Conservation (phyloP, 2,113 vertebrate genomes). For the Sebastes schlegelii region DNA sequence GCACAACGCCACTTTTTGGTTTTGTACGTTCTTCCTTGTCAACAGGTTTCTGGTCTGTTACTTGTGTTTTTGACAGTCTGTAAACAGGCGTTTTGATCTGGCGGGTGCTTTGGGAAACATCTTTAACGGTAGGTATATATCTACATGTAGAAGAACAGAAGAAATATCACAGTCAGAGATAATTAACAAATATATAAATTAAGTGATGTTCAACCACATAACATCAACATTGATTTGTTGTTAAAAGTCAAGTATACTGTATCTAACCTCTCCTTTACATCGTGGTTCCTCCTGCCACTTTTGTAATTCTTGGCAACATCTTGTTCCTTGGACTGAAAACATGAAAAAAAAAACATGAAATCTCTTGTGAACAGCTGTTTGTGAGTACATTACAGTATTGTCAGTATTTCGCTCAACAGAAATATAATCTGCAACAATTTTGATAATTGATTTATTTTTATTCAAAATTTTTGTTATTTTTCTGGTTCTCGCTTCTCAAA, state of each 20-base stretch:
- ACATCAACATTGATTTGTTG: background rate
- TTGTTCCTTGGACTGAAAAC: constrained; percentile 36
- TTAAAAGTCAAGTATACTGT: background rate
- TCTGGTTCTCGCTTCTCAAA: background rate
- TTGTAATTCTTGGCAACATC: background rate
- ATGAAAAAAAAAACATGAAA: background rate
- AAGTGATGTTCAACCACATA: background rate
- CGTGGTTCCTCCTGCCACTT: constrained; percentile 1
- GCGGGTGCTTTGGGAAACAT: constrained; percentile 32
- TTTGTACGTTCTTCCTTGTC: constrained; percentile 19
- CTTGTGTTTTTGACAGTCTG: constrained; percentile 31
- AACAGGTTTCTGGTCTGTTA: constrained; percentile 39
- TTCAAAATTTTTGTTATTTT: background rate
- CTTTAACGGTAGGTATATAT: background rate
- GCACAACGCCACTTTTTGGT: background rate
- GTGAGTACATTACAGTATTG: background rate
- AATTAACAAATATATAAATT: background rate
- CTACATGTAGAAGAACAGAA: constrained; percentile 47
- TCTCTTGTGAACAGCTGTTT: background rate
- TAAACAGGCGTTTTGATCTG: constrained; percentile 65
- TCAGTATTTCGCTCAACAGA: background rate
- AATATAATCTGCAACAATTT: background rate
- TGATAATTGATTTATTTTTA: too few species aligned
- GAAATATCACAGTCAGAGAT: background rate
- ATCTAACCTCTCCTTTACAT: constrained; percentile 36